Base-by-base conservation (phyloP, 2,113 vertebrate genomes). In the Xiphorhynchus elegans region DNA sequence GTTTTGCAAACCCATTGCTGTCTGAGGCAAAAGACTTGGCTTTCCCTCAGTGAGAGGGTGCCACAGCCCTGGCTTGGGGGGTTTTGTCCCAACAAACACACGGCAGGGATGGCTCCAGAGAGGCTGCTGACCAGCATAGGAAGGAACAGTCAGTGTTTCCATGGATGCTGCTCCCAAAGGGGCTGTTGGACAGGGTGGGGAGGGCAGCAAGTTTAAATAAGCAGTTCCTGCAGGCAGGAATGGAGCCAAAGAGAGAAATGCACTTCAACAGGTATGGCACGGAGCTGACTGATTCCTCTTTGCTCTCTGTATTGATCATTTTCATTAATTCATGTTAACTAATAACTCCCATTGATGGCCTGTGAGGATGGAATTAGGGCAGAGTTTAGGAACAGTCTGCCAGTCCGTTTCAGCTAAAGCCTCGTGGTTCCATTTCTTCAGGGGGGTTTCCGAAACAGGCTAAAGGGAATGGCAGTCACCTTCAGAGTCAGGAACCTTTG, bases 161-260 rank as follows among this genome's bases (percentile, higher is more conserved):
- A 42, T 20, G 29, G 60, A 15, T 83, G 44, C 25, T 52, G 10
- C 70, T 10, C 18, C 44, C 0, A 3, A n/a, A 63, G 33, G 50
- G 28, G n/a, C n/a, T 28, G 18, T 0, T n/a, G 60, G 63, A 46
- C 37, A 16, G 0, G 0, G 33, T 50, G 39, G 31, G 37, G 44
- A 35, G 42, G 40, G 37, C 33, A 73, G 58, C 46, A 50, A 23
- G n/a, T 55, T 53, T 72, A 92, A 42, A 31, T 40, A 69, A 83
- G 39, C n/a, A 26, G 26, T 28, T 21, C 9, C 50, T 50, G 31
- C 58, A 69, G 42, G 60, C 35, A 82, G 53, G 44, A 89, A 47
- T 3, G 20, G 87, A 94, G 58, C 31, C 64, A 44, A 9, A 60
- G 69, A 53, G 25, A 33, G 25, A 78, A 83, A 76, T 8, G 19